Evolutionary conservation across 1,140 invertebrate genomes (phyloP).

Genomic region (Hesperophylax magnus): DNA sequence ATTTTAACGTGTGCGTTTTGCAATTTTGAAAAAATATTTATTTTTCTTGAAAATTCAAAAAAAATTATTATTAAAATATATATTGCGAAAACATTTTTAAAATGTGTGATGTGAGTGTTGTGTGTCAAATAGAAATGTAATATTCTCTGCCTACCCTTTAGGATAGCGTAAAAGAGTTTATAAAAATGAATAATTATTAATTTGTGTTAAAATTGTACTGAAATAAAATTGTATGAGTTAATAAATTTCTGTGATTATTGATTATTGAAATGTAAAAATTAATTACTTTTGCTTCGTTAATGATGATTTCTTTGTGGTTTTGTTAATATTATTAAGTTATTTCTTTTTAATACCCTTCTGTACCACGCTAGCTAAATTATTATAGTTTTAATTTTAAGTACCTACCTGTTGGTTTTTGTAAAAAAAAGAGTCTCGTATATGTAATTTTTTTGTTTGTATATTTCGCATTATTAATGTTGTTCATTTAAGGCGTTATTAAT

Average conservation of each 20-base stretch:
- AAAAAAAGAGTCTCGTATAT: too few relatives aligned
- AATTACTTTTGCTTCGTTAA: background rate
- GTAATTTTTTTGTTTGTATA: too few relatives aligned
- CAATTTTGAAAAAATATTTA: background rate
- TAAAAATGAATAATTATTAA: too few relatives aligned
- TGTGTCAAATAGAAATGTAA: constrained; percentile 23
- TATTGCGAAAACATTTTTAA: background rate
- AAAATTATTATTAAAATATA: constrained; percentile 4
- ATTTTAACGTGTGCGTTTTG: background rate
- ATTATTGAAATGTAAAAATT: background rate
- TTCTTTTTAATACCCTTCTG: too few relatives aligned
- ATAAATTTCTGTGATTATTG: constrained; percentile 7
- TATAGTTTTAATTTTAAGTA: too few relatives aligned
- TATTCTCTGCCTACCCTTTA: background rate
- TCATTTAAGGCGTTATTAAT: too few relatives aligned
- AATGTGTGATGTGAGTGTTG: background rate
- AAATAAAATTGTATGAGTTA: constrained; percentile 8
- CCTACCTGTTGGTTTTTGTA: too few relatives aligned
- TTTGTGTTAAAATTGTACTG: background rate
- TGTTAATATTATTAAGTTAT: background rate
- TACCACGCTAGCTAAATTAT: background rate
- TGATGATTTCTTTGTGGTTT: background rate
- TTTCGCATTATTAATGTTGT: too few relatives aligned
- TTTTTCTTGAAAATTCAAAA: background rate
- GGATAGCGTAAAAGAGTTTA: background rate